Evolutionary conservation across 2,888 invertebrate species (phyloP).

Genomic region (Aphodius sticticus): DNA sequence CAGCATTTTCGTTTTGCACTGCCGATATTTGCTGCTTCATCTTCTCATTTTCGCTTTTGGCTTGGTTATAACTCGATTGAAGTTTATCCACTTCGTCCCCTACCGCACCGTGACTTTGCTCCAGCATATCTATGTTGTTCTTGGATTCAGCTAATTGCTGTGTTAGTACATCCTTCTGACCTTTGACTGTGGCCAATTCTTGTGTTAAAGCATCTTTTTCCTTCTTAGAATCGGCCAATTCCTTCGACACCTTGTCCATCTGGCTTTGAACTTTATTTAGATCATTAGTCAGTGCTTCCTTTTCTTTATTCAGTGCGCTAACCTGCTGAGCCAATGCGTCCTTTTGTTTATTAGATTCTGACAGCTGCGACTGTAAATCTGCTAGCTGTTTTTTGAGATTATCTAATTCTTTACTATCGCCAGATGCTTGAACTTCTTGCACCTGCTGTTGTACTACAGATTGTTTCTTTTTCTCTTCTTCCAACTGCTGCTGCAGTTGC

Average conservation of each 20-base stretch:
- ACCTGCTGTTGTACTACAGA: constrained; percentile 28
- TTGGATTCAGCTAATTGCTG: neutral
- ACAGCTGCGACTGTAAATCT: neutral
- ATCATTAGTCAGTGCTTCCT: constrained; percentile 25
- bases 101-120: constrained; percentile 15
- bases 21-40: constrained; percentile 43
- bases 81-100: constrained; percentile 12
- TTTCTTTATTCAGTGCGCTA: constrained; percentile 8
- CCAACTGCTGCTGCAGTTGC: constrained; percentile 24
- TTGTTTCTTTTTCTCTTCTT: constrained; percentile 21
- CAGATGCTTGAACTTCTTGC: constrained; percentile 24
- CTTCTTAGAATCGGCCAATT: constrained; percentile 26
- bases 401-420: constrained; percentile 31
- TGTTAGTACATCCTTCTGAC: constrained; percentile 19
- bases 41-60: constrained; percentile 46
- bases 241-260: constrained; percentile 28
- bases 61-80: neutral
- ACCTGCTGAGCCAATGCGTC: neutral
- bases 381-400: constrained; percentile 16
- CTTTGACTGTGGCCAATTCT: constrained; percentile 4
- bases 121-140: neutral
- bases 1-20: constrained; percentile 28
- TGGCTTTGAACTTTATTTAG: constrained; percentile 32
- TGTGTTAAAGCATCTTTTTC: constrained; percentile 19
- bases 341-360: neutral